Evolutionary conservation across 2,888 invertebrate genomes (phyloP), one percentile per base, ranked within the genome.

Genomic region (Oligia fasciuncula): DNA sequence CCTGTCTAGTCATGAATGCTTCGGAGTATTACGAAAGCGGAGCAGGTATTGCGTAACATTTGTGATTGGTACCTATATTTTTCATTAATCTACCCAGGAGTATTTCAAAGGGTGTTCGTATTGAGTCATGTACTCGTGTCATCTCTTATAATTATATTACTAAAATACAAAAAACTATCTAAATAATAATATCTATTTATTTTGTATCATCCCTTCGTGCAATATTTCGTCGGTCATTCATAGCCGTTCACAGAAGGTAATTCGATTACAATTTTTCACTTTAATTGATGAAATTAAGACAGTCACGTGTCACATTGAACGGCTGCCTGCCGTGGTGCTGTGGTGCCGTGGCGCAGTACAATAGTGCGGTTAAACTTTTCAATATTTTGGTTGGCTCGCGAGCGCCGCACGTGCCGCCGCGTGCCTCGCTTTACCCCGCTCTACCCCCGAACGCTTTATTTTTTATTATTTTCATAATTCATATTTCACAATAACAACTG

Each of bases 391-490:
- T 93, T 92, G 88, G 90, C 84, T 89, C 88, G 86, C 86, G 82
- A 87, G 86, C 80, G 81, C 65, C 86, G 94, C 96, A 96, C 96
- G 96, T 95, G 96, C 91, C 93, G 94, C 91, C 96, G 94, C 97
- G 96, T 96, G 97, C 88, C 94, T 65, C 93, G 94, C 90, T 93
- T 96, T 95, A 96, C 91, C 96, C 95, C 95, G 96, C 93, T 93
- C 87, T 94, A 90, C 91, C 90, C 88, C 88, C 85, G 90, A 91
- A 88, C 94, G 93, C 91, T 95, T 94, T 94, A 96, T 95, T 96
- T 96, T 96, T 96, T 96, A 97, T 96, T 96, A 96, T 96, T 96
- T 97, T 96, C 96, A 96, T 96, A 96, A 96, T 96, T 97, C 96
- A 96, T 94, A 94, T 95, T 96, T 96, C 96, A 96, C 96, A 95